Conservation (phyloP, 2,797 vertebrate genomes). For the Nyctibius grandis region DNA sequence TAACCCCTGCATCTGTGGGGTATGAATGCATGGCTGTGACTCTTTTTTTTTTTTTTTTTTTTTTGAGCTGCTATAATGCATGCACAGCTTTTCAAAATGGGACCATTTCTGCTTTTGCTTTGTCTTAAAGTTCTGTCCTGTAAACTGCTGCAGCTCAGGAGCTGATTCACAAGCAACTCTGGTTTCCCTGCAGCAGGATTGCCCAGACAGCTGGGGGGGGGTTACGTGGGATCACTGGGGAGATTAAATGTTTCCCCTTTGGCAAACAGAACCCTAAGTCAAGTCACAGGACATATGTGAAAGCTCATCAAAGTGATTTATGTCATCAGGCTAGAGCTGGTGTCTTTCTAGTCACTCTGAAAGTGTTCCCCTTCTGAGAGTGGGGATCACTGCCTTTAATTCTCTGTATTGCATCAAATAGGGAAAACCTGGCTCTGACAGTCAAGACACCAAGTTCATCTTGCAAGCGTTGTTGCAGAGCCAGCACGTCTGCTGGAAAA, state of each 20-base stretch:
- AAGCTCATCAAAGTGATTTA: neutral
- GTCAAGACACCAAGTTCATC: neutral
- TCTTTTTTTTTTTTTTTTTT: too few species aligned
- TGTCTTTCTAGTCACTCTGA: neutral
- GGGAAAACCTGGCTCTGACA: neutral
- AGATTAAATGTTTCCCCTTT: neutral
- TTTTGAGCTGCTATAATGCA: neutral
- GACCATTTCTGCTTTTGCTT: neutral
- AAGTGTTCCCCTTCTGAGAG: neutral
- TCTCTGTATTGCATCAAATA: neutral
- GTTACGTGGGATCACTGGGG: neutral
- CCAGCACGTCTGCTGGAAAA: neutral
- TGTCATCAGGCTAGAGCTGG: neutral
- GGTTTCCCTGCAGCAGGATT: neutral
- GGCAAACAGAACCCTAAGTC: neutral
- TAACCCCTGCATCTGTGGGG: neutral
- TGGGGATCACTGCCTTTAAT: neutral
- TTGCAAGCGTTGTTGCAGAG: neutral
- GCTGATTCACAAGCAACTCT: neutral
- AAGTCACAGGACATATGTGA: neutral
- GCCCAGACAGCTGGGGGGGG: neutral
- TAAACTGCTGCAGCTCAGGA: neutral
- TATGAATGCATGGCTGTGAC: rapidly evolving
- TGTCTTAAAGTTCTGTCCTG: neutral
- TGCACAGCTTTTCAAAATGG: neutral